Evolutionary conservation across 2,888 invertebrate genomes (phyloP), one percentile per base, ranked within the genome.

Genomic region (Plemyria rubiginata): DNA sequence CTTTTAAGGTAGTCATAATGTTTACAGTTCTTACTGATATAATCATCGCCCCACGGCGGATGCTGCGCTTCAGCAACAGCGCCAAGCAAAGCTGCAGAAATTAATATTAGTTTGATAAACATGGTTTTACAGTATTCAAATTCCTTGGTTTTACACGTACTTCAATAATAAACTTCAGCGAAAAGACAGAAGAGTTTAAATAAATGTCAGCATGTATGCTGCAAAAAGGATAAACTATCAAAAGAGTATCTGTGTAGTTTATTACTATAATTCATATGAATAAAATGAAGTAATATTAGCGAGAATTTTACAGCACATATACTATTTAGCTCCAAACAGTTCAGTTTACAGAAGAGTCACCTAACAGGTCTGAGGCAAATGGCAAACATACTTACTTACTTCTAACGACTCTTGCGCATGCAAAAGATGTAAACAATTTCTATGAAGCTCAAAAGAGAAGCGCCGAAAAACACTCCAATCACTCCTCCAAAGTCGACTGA

Each of bases 401-500:
- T 38, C 22, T 60, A 57, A 16, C 16, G 13, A 13, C 52, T 67
- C 55, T 77, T 73, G 43, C 94, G 82, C 52, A 94, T 78, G 71
- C 89, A 92, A n/a, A 94, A 76, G 43, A 94, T 85, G 73, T 94
- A 94, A 53, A 94, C 68, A 12, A 93, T 86, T 81, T 95, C 94
- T 12, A 94, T 86, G 45, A 94, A 85, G 67, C 94, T 94, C 1
- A 94, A 83, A 15, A 94, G 78, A 0, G 94, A 94, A 16, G 94
- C 94, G 16, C 94, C 94, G 68, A 94, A 94, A 74, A 94, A 95
- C 11, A 94, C 90, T 0, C 94, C 94, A 0, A 93, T 93, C 0
- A 94, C 92, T n/a, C 94, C 94, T 5, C 94, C 94, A 50, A 94
- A 85, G 63, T 94, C 94, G 70, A 94, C 94, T 94, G 85, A 57